These are phyloP conservation scores for Argyrosomus japonicus DNA, from an alignment of 2,113 vertebrate species.

Conservation along the genomic window DNA sequence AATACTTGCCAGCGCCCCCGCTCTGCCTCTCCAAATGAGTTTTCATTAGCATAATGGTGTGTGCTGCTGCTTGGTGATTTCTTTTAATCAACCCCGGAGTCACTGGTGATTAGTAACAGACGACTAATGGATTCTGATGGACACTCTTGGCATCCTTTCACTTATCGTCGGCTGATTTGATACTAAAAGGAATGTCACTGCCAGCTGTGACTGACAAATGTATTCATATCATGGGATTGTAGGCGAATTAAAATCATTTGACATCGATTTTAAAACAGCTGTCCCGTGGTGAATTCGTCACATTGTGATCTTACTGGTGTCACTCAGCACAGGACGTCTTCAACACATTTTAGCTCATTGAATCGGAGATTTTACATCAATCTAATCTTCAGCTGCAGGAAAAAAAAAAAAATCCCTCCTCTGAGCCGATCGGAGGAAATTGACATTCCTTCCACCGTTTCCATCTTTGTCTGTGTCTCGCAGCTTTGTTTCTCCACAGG, in stretches of 20 bases:
- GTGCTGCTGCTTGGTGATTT: constrained; percentile 76
- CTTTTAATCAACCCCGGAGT: constrained; percentile 83
- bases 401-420: constrained; percentile 42
- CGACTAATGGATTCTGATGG: constrained; percentile 79
- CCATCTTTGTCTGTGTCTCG: constrained; percentile 48
- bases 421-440: constrained; percentile 65
- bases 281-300: constrained; percentile 5
- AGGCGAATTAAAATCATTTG: constrained; percentile 25
- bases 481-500: constrained; percentile 76
- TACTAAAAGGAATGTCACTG: constrained; percentile 44
- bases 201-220: constrained; percentile 40
- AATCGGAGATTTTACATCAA: constrained; percentile 59
- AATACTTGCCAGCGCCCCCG: constrained; percentile 59
- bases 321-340: constrained; percentile 40
- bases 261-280: constrained; percentile 49
- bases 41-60: constrained; percentile 82
- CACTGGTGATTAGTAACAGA: constrained; percentile 77
- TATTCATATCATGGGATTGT: constrained; percentile 31
- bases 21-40: constrained; percentile 77
- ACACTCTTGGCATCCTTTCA: constrained; percentile 64
- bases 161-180: constrained; percentile 56
- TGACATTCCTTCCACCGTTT: constrained; percentile 72
- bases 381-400: constrained; percentile 60
- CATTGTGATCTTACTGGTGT: constrained; percentile 31
- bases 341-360: constrained; percentile 49